Evolutionary conservation across 2,797 vertebrate genomes (phyloP), one percentile per base, ranked within the genome.

Genomic region (Cryptoprocta ferox): DNA sequence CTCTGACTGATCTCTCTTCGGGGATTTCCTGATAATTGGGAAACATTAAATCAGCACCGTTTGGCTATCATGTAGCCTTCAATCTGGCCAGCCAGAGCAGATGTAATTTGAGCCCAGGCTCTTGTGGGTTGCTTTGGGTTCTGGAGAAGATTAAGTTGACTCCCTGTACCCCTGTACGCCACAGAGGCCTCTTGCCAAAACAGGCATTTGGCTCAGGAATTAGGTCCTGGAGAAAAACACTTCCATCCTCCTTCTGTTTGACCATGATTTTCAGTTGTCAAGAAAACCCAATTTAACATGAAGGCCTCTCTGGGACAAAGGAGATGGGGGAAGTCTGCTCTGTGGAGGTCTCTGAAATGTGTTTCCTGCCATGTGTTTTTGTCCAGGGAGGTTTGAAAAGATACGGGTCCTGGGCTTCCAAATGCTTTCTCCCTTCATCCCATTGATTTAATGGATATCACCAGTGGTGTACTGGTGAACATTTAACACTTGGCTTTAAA

Each of bases 61-160:
- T 96, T 92, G 61, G 80, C 42, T 92, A 95, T 94, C 93, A 78
- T 12, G 78, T 96, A 91, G 92, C 94, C 90, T 63, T 66, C 24
- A 87, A 75, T 82, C 94, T 4, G 42, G 86, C 45, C 16, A 97
- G 97, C 76, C 76, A 48, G 89, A 85, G 93, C 81, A 96, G 92
- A 75, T 68, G 82, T 53, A 91, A 96, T 97, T 97, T 97, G 92
- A 97, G 66, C 61, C 65, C 35, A 53, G 59, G 6, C 3, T 91
- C 96, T 97, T 92, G 83, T 50, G 71, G 95, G 97, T 75, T 91
- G 80, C 96, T 89, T 30, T 97, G 97, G 97, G 97, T 96, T 97
- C 90, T 94, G 89, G 92, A 78, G 84, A 97, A 98, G 97, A 98
- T 96, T 65, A 96, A 97, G 85, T 93, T 80, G 97, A 97, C 61